These are phyloP conservation scores for Drosophila niveifrons DNA, from an alignment of 2,888 invertebrate species.

Conservation along the genomic window DNA sequence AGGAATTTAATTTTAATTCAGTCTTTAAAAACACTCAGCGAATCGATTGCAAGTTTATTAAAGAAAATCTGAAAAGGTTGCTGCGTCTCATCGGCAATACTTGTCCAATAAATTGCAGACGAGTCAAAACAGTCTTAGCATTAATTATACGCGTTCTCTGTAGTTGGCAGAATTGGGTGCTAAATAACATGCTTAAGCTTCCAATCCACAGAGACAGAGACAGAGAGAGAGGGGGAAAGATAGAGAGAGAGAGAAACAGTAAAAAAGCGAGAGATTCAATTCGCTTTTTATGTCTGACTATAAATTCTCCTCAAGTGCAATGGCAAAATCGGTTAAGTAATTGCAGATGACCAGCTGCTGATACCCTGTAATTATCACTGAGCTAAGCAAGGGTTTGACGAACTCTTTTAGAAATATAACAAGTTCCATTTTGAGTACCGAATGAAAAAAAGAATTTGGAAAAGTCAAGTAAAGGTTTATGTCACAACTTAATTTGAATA, in stretches of 20 bases:
- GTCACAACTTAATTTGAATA: no score
- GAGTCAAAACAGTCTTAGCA: constrained; percentile 16
- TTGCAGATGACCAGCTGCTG: constrained; percentile 19
- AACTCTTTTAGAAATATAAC: no score
- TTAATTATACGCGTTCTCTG: background rate
- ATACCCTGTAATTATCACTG: constrained; percentile 3
- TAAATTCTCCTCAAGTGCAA: constrained; percentile 12
- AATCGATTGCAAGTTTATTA: background rate
- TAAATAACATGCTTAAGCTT: constrained; percentile 30
- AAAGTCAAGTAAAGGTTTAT: no score
- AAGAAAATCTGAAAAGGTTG: background rate
- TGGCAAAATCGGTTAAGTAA: constrained; percentile 15
- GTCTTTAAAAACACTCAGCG: no score
- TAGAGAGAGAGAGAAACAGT: no score
- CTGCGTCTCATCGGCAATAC: constrained; percentile 3
- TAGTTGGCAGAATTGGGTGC: constrained; percentile 2
- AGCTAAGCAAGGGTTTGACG: no score
- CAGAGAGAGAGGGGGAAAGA: no score
- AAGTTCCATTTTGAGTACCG: no score
- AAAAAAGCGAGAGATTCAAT: background rate
- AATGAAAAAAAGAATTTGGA: no score
- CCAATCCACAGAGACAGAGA: background rate
- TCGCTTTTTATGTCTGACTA: constrained; percentile 17
- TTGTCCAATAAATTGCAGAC: constrained; percentile 13
- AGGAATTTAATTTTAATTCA: no score